Conservation (phyloP, 2,888 invertebrate species). For the Halictus quadricinctus region DNA sequence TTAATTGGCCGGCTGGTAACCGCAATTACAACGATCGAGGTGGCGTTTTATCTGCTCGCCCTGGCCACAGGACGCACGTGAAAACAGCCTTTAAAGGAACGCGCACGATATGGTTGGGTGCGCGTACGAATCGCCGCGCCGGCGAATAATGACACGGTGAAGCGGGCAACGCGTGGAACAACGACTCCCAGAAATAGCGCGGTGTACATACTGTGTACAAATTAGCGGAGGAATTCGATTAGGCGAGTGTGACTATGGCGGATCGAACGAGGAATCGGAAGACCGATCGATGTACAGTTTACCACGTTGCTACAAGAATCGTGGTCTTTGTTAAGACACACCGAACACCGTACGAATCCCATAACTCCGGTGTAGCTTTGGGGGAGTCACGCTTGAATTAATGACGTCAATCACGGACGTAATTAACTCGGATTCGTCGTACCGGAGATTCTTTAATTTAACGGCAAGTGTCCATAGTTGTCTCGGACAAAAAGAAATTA, state of each 20-base stretch:
- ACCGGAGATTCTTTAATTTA: too few relatives aligned
- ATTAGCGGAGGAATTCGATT: conserved; percentile 29
- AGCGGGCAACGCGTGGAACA: conserved; percentile 23
- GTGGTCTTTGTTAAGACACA: too few relatives aligned
- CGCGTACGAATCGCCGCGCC: conserved; percentile 58
- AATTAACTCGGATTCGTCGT: too few relatives aligned
- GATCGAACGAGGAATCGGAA: background rate
- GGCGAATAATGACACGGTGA: conserved; percentile 42
- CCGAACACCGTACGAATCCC: too few relatives aligned
- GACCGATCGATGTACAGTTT: background rate
- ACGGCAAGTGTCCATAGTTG: too few relatives aligned
- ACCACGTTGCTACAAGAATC: too few relatives aligned
- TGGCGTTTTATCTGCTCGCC: conserved; percentile 30
- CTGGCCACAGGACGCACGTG: conserved; percentile 23
- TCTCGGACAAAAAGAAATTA: too few relatives aligned
- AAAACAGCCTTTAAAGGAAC: conserved; percentile 58
- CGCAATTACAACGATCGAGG: conserved; percentile 50
- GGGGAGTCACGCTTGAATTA: too few relatives aligned
- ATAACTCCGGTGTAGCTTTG: too few relatives aligned
- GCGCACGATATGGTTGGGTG: conserved; percentile 61
- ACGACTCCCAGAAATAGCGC: conserved; percentile 41
- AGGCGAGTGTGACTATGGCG: background rate
- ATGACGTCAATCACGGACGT: too few relatives aligned
- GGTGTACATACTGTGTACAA: conserved; percentile 23
- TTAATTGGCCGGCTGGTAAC: conserved; percentile 50